Conservation (phyloP, 2,113 vertebrate species). For the Sinosuthora webbiana region DNA sequence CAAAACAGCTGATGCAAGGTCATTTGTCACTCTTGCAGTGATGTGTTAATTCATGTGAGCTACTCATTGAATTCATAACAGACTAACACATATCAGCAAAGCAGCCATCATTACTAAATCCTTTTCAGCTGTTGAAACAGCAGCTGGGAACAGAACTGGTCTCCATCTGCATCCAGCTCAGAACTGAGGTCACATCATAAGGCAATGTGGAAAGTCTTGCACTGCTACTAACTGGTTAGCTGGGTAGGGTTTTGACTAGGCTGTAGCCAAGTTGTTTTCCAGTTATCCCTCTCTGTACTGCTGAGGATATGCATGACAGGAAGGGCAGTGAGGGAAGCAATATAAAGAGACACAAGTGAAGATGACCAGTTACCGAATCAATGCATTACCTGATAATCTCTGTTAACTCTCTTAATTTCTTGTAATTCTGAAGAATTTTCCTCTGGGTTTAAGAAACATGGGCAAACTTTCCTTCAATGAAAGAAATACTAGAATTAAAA, state of each 20-base stretch:
- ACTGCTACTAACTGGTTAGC: neutral
- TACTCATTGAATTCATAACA: neutral
- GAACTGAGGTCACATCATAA: neutral
- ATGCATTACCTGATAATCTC: slow-evolving; percentile 81
- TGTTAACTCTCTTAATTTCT: slow-evolving; percentile 84
- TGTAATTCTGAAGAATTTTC: slow-evolving; percentile 78
- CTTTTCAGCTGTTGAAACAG: neutral
- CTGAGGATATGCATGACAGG: neutral
- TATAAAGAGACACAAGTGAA: neutral
- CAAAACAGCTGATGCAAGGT: neutral
- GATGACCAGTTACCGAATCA: neutral
- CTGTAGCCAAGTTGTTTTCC: neutral
- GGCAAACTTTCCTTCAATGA: slow-evolving; percentile 76
- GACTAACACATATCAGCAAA: neutral
- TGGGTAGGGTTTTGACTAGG: neutral
- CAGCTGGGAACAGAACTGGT: neutral
- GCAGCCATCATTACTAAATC: neutral
- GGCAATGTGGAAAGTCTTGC: neutral
- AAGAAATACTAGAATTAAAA: slow-evolving; percentile 25
- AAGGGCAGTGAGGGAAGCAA: neutral
- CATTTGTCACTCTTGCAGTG: neutral
- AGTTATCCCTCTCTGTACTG: neutral
- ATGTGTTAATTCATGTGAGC: neutral
- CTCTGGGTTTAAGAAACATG: slow-evolving; percentile 76
- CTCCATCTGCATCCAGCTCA: neutral